Base-by-base conservation (phyloP, 2,113 vertebrate species). In the Hippopotamus amphibius region DNA sequence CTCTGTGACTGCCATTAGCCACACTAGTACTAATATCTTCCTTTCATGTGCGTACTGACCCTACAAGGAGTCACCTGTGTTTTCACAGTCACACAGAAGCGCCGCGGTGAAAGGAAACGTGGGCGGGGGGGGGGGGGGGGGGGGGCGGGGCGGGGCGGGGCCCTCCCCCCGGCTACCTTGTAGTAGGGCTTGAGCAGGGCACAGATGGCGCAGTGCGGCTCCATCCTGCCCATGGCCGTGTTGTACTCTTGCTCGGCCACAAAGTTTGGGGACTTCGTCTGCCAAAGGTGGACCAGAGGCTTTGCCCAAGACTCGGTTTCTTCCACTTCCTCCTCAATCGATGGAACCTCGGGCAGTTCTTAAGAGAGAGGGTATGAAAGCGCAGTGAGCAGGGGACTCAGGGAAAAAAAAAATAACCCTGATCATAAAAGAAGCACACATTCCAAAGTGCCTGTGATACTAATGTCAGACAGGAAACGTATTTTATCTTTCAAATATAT, bases 171-270 rank as follows among this genome's bases (percentile, higher is more conserved):
- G 14, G 72, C 98, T 99, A 99, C 99, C 99, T 99, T 99, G 96
- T 99, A 99, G 97, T 99, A 99, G 0, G 99, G 99, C 99, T 99
- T 99, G 76, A 99, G 99, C 91, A 99, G 99, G n/a, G 99, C 99
- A 97, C 99, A 99, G 88, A 99, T 98, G 7, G 99, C 99, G 96
- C 99, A 99, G 95, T 99, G 94, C 0, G 99, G 99, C 69, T 99
- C 97, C 95, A 98, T 98, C 97, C 98, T 98, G 91, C 99, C 99
- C 84, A 98, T 98, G 5, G 98, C 96, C 94, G 98, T 98, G 82
- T 99, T 99, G 97, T 99, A 99, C 37, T 99, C 99, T 93, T 98
- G 99, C 98, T 99, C 99, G n/a, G 99, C 99, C 15, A 97, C 98
- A 97, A 99, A 99, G 98, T 98, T 99, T 33, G 97, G 98, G 89